Evolutionary conservation across 2,113 vertebrate genomes (phyloP), one percentile per base, ranked within the genome.

Genomic region (Hirundichthys speculiger): DNA sequence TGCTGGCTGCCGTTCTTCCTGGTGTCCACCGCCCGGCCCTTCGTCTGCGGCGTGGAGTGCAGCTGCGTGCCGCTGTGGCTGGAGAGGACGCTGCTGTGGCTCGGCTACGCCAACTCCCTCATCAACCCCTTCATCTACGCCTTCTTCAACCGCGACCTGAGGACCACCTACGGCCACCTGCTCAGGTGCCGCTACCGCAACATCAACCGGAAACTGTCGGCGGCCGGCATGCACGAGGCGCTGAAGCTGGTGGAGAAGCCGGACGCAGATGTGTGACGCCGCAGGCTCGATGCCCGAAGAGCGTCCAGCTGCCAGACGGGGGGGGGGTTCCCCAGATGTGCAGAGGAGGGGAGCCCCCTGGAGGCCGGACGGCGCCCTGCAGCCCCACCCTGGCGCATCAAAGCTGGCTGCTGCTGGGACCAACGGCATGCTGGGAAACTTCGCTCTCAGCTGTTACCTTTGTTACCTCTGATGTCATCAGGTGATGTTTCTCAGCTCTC

Each of bases 81-180:
- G 53, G 97, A 98, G 75, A 93, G 97, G 41, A 98, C 96, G 38
- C 94, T 95, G 80, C 75, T 98, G 19, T 99, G 97, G 97, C 81
- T 99, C 61, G 97, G 97, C 22, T 99, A 99, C 6, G 96, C 97
- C 80, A 99, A 99, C 91, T 98, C 96, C 13, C 96, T 99, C 80
- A 96, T 99, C 56, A 98, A 99, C 73, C 97, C 97, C 69, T 98
- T 99, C 82, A 98, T 99, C 77, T 99, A 99, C 47, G 97, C 97
- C 40, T 98, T 98, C 88, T 99, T 98, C 92, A 99, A 99, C 82
- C 94, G 97, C 2, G 97, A 99, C 72, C 92, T 99, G 88, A 92
- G 97, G 88, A 98, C 97, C 83, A 98, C 97, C 71, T 98, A 98
- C 57, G 94, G 95, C 73, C 98, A 96, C 86, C 94, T 99, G 60